phyloP scores from a whole-genome alignment of 2,113 vertebrate species.

The Neomonachus schauinslandi region DNA sequence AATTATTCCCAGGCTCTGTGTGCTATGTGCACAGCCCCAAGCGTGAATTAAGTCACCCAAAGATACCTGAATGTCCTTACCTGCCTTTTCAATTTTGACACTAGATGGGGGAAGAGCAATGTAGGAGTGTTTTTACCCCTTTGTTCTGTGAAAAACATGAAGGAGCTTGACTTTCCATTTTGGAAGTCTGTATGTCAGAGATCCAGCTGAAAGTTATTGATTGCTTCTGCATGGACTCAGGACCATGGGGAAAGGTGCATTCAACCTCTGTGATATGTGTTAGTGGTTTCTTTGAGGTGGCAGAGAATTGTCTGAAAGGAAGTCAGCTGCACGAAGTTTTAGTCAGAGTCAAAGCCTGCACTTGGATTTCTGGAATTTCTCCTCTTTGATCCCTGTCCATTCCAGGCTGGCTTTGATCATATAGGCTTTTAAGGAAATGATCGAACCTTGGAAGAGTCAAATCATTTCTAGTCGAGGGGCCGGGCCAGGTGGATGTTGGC shows the following conservation, averaged over 20 bases:
- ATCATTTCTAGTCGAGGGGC: not conserved
- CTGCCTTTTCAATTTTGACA: conserved; percentile 24
- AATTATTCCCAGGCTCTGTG: not conserved
- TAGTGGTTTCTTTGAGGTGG: not conserved
- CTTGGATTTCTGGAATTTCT: not conserved
- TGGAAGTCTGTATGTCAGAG: conserved; percentile 45
- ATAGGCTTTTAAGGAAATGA: conserved; percentile 31
- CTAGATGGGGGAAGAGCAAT: conserved; percentile 24
- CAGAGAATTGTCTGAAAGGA: not conserved
- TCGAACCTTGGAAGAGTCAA: not conserved
- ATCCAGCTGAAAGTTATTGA: not conserved
- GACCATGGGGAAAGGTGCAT: rapidly evolving
- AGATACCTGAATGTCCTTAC: not conserved
- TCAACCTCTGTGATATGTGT: not conserved
- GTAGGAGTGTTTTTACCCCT: not conserved
- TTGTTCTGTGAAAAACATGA: conserved; percentile 30
- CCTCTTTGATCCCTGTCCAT: conserved; percentile 6
- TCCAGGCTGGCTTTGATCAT: conserved; percentile 5
- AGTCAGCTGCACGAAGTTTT: not conserved
- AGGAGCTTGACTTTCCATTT: conserved; percentile 38
- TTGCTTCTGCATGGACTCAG: not conserved
- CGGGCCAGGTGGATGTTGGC: not conserved
- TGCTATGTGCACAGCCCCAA: not conserved
- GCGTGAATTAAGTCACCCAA: not conserved
- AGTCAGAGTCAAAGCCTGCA: not conserved